phyloP scores from a whole-genome alignment of 2,888 invertebrate species.

The Trichopria drosophilae region DNA sequence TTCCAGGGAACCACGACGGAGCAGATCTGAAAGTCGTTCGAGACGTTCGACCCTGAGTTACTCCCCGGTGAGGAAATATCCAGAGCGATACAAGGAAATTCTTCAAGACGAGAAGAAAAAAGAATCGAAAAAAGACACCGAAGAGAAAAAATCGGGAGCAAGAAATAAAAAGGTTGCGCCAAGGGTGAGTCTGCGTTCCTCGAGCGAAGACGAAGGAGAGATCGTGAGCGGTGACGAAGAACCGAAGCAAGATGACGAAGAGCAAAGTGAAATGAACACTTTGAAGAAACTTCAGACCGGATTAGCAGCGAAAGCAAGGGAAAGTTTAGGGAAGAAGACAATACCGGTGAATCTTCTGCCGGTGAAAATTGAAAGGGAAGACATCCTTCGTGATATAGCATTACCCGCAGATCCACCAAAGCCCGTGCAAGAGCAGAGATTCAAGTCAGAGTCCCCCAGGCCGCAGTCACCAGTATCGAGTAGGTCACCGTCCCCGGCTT shows the following conservation, averaged over 20 bases:
- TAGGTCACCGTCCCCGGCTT: constrained; percentile 52
- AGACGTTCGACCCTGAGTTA: constrained; percentile 65
- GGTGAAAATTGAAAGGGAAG: constrained; percentile 47
- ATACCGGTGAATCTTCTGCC: constrained; percentile 25
- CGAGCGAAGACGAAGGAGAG: constrained; percentile 58
- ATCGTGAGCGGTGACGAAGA: constrained; percentile 64
- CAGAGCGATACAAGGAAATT: constrained; percentile 71
- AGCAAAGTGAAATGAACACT: constrained; percentile 69
- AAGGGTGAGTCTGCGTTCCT: constrained; percentile 53
- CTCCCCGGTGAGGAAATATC: constrained; percentile 70
- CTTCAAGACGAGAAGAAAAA: constrained; percentile 64
- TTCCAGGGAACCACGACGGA: constrained; percentile 43
- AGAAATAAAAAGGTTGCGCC: constrained; percentile 49
- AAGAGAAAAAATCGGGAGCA: constrained; percentile 49
- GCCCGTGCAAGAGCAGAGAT: too few species aligned
- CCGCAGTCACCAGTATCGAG: constrained; percentile 48
- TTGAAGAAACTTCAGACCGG: constrained; percentile 69
- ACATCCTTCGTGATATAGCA: constrained; percentile 45
- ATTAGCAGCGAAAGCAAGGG: constrained; percentile 73
- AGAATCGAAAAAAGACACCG: constrained; percentile 61
- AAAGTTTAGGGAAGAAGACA: constrained; percentile 65
- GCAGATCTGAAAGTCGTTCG: constrained; percentile 58
- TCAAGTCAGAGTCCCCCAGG: too few species aligned
- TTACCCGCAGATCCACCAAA: constrained; percentile 54
- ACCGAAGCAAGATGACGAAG: constrained; percentile 63